Percentiles rank a stretch among this genome's conserved stretches.
Evolutionary conservation across 2,113 vertebrate species (phyloP).

Genomic region (Poecile atricapillus): DNA sequence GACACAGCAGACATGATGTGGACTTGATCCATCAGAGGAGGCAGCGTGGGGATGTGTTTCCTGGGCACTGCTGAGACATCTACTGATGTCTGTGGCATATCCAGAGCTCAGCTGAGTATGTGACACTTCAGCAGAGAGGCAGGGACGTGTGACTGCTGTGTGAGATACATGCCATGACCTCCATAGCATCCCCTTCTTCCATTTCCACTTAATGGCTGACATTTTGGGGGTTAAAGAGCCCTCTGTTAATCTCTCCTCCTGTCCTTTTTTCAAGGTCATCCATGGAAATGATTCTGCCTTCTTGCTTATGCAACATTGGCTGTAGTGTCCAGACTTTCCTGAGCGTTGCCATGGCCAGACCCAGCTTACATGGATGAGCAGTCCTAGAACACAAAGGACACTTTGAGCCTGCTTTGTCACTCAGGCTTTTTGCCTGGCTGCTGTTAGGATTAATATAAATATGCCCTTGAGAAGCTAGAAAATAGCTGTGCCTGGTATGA

Average conservation of each 20-base stretch:
- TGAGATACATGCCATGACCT: background rate
- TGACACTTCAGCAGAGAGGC: background rate
- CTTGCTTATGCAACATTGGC: background rate
- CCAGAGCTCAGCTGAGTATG: background rate
- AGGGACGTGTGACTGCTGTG: background rate
- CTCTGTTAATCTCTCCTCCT: background rate
- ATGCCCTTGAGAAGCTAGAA: background rate
- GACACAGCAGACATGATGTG: background rate
- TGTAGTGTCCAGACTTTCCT: background rate
- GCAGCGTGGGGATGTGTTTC: background rate
- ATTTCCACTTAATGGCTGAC: background rate
- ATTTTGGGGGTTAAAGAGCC: background rate
- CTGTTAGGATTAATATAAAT: constrained; percentile 2
- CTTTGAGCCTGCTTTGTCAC: background rate
- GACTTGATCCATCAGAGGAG: background rate
- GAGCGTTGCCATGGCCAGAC: background rate
- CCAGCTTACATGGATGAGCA: background rate
- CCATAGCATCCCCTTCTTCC: background rate
- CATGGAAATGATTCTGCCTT: background rate
- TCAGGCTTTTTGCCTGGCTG: background rate
- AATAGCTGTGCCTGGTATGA: background rate
- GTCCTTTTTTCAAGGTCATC: background rate
- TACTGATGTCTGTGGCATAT: background rate
- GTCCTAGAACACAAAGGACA: background rate
- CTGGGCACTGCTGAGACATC: background rate